Evolutionary conservation across 2,888 invertebrate genomes (phyloP).

Genomic region (Eulithis prunata): DNA sequence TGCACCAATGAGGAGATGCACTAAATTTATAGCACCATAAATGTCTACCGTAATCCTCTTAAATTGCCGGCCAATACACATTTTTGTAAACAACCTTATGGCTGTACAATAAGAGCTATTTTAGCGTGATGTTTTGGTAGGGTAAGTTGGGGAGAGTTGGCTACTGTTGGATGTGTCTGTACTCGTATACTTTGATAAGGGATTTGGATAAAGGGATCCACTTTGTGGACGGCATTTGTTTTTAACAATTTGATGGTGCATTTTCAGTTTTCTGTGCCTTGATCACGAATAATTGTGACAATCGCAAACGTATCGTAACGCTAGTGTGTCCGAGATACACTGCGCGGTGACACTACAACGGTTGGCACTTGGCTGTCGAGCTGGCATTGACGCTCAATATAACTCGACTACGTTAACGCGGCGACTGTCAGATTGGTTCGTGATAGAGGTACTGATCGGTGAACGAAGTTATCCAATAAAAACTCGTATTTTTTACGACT

Average conservation of each 20-base stretch:
- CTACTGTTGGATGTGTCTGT: conserved; percentile 3
- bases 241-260: conserved; percentile 3
- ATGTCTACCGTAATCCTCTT: conserved; percentile 60
- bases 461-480: no score
- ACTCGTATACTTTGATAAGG: conserved; percentile 20
- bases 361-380: no score
- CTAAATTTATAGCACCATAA: conserved; percentile 66
- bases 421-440: no score
- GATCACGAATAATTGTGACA: no score
- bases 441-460: no score
- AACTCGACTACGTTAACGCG: no score
- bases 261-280: neutral
- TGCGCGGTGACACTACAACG: no score
- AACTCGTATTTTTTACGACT: no score
- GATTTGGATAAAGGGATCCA: conserved; percentile 20
- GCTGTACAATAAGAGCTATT: conserved; percentile 10
- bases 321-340: no score
- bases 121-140: conserved; percentile 14
- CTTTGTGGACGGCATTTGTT: conserved; percentile 10
- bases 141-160: conserved; percentile 8
- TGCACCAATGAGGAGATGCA: conserved; percentile 46
- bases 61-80: conserved; percentile 48
- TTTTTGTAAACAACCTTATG: conserved; percentile 21
- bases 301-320: no score
- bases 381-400: no score